phyloP scores from a whole-genome alignment of 2,797 vertebrate genomes.

The Hypotaenidia philippensis region DNA sequence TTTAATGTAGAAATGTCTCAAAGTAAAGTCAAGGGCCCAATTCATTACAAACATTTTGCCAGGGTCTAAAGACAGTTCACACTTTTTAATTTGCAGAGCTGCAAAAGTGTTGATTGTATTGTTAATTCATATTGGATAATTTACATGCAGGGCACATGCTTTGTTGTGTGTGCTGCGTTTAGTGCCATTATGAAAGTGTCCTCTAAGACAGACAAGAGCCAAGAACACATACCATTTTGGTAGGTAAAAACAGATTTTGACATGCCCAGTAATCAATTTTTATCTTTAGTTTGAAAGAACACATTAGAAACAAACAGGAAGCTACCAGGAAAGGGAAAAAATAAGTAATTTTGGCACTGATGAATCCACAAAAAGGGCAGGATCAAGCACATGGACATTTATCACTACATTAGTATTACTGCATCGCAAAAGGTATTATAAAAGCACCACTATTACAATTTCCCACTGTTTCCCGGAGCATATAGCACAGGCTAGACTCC shows the following conservation, averaged over 20 bases:
- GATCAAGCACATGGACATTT: background rate
- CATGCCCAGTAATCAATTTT: background rate
- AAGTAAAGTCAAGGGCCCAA: background rate
- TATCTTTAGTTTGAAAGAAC: background rate
- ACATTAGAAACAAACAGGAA: background rate
- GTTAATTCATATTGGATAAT: background rate
- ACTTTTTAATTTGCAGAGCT: background rate
- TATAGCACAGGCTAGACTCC: background rate
- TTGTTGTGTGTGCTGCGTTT: background rate
- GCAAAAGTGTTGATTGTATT: background rate
- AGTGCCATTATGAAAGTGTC: background rate
- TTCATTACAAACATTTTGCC: conserved; percentile 32
- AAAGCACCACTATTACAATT: background rate
- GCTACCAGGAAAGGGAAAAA: background rate
- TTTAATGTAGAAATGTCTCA: background rate
- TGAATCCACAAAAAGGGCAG: background rate
- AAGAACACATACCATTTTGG: background rate
- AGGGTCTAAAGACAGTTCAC: background rate
- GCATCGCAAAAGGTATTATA: background rate
- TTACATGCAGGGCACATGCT: background rate
- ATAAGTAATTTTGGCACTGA: background rate
- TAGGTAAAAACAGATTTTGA: background rate
- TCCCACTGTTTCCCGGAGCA: background rate
- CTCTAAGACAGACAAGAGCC: background rate
- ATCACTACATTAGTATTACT: background rate